Conservation (phyloP, 2,797 vertebrate species). For the Lemur catta region DNA sequence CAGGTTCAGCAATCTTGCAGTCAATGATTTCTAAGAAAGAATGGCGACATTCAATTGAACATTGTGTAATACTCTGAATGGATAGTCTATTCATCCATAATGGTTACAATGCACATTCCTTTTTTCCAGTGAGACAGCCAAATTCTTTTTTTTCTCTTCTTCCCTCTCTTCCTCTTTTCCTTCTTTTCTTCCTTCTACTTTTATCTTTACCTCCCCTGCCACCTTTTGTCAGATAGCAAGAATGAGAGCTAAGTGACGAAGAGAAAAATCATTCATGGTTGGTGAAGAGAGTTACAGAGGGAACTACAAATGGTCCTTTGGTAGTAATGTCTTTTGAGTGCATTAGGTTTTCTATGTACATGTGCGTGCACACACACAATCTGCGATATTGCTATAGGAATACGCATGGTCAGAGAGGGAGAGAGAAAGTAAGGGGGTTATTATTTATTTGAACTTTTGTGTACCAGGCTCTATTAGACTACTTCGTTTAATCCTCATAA, state of each 20-base stretch:
- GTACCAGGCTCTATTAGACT: not conserved
- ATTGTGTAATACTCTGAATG: not conserved
- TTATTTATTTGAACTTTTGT: not conserved
- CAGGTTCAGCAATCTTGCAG: not conserved
- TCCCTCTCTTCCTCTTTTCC: not conserved
- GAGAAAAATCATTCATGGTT: not conserved
- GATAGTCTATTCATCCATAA: conserved; percentile 68
- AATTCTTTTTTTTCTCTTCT: not conserved
- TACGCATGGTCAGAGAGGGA: not conserved
- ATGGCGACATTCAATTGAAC: not conserved
- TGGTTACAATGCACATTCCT: conserved; percentile 64
- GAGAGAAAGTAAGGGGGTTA: not conserved
- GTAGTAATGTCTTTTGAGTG: not conserved
- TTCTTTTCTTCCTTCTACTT: not conserved
- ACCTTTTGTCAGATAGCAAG: not conserved
- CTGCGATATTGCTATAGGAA: not conserved
- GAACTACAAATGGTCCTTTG: not conserved
- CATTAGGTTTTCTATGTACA: not conserved
- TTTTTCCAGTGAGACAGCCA: conserved; percentile 59
- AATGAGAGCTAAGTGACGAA: not conserved
- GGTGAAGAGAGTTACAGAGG: not conserved
- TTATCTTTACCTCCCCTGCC: accelerated
- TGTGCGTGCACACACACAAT: not conserved
- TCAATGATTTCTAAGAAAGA: not conserved
- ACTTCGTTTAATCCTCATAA: not conserved